Evolutionary conservation across 2,113 vertebrate genomes (phyloP).

Genomic region (Amblyopsis rosae): DNA sequence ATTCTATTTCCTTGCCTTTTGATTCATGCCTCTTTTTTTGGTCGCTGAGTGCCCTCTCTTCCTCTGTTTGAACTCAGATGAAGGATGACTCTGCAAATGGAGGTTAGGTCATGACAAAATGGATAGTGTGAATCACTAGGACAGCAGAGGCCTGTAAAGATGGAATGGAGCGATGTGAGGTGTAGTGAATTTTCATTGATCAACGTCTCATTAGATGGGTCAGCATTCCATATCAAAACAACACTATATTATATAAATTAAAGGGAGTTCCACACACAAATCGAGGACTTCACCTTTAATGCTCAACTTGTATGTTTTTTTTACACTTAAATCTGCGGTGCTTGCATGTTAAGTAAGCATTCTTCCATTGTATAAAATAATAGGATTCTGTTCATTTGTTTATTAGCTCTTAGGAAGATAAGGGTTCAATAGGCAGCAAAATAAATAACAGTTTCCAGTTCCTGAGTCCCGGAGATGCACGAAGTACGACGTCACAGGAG

Average conservation of each 20-base stretch:
- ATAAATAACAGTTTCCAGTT: background rate
- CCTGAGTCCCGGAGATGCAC: too few species aligned
- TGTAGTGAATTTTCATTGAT: background rate
- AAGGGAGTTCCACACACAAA: too few species aligned
- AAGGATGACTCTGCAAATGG: constrained; percentile 61
- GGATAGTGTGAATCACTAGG: constrained; percentile 36
- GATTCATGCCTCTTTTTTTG: constrained; percentile 50
- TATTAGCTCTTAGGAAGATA: too few species aligned
- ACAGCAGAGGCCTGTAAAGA: background rate
- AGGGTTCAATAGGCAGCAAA: constrained; percentile 6
- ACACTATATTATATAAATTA: too few species aligned
- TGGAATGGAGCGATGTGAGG: constrained; percentile 16
- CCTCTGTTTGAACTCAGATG: constrained; percentile 62
- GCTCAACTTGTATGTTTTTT: too few species aligned
- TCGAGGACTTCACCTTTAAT: too few species aligned
- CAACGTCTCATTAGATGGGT: background rate
- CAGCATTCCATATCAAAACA: too few species aligned
- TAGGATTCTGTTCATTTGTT: too few species aligned
- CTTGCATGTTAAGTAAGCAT: too few species aligned
- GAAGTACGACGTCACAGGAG: too few species aligned
- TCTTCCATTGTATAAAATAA: too few species aligned
- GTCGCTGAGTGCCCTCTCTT: constrained; percentile 62
- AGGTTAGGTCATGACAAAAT: constrained; percentile 50
- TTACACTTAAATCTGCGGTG: too few species aligned
- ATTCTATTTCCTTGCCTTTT: constrained; percentile 71